A percentile compares a stretch with the other conserved stretches of the same genome.
phyloP scores from a whole-genome alignment of 2,113 vertebrate species.

The Sceloporus tristichus region DNA sequence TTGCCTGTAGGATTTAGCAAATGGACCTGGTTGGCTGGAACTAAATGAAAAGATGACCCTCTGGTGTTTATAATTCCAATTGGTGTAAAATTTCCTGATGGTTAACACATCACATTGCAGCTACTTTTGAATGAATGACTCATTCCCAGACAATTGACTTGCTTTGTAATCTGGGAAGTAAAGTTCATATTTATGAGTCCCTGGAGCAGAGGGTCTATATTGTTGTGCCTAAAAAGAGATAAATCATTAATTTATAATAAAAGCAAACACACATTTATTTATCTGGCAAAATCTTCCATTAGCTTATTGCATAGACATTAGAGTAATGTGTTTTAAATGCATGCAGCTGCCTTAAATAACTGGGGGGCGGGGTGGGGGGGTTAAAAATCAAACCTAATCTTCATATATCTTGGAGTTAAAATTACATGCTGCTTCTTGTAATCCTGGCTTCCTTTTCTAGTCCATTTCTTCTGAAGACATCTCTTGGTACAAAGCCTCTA shows the following conservation, averaged over 20 bases:
- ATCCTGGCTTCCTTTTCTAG: constrained; percentile 74
- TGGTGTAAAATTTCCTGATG: constrained; percentile 85
- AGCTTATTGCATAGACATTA: constrained; percentile 69
- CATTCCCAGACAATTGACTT: constrained; percentile 81
- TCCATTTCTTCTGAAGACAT: constrained; percentile 56
- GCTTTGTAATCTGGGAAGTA: constrained; percentile 84
- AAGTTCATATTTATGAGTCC: constrained; percentile 83
- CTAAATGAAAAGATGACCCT: not conserved
- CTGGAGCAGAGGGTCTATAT: constrained; percentile 73
- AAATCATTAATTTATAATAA: constrained; percentile 79
- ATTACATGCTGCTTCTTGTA: constrained; percentile 77
- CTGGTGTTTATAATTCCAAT: constrained; percentile 88
- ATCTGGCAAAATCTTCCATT: constrained; percentile 82
- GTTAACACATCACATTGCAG: constrained; percentile 82
- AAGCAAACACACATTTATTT: constrained; percentile 55
- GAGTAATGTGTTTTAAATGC: constrained; percentile 68
- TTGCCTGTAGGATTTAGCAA: constrained; percentile 51
- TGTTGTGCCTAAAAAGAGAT: constrained; percentile 82
- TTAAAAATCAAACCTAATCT: constrained; percentile 62
- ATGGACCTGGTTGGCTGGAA: constrained; percentile 61
- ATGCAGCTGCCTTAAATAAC: constrained; percentile 75
- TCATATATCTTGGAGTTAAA: constrained; percentile 78
- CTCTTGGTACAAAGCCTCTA: constrained; percentile 52
- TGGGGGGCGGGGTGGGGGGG: constrained; percentile 27
- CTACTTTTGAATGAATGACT: constrained; percentile 82